Base-by-base conservation (phyloP, 2,888 invertebrate species). In the Bugulina stolonifera region DNA sequence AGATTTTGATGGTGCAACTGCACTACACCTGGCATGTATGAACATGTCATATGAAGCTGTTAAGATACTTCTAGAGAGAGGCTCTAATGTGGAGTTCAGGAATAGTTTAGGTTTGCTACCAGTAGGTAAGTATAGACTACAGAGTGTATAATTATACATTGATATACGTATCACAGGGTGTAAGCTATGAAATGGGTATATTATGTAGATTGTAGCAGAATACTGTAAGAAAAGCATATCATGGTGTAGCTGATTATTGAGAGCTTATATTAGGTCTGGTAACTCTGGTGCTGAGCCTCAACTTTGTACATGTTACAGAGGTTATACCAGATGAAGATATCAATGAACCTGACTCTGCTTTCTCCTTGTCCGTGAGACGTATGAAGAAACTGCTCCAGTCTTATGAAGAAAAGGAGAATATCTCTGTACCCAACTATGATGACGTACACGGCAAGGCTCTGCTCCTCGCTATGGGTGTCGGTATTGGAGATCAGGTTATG, bases 21-120 rank as follows among this genome's bases (percentile, higher is more conserved):
- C 86, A 0, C 78, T 87, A 54, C 87, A 87, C 76, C 86, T 87
- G 72, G 85, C 86, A 27, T 86, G 86, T 18, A 80, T 82, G 43
- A 86, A 86, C 75, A 79, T 87, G 69, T 83, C 85, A 34, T 79
- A 83, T 69, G 85, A 85, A 72, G 84, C 86, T 25, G 83, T 82
- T 1, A 80, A 81, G 73, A 78, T 85, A 25, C 77, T 86, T 29
- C 76, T 86, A 57, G 81, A 84, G 73, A 81, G 83, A 74, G 83
- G 83, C 54, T 85, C 85, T 57, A 82, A 84, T 76, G 79, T 81
- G 1, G 73, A 75, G 5, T 71, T 79, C 43, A 80, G 78, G 75
- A 83, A 84, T 73, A 79, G 80, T 70, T 76, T 79, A 35, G 80
- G 79, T 10, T 75, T 81, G 73, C 78, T 76, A 57, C 80, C 84